phyloP scores from a whole-genome alignment of 2,113 vertebrate species.

The Gavia stellata region DNA sequence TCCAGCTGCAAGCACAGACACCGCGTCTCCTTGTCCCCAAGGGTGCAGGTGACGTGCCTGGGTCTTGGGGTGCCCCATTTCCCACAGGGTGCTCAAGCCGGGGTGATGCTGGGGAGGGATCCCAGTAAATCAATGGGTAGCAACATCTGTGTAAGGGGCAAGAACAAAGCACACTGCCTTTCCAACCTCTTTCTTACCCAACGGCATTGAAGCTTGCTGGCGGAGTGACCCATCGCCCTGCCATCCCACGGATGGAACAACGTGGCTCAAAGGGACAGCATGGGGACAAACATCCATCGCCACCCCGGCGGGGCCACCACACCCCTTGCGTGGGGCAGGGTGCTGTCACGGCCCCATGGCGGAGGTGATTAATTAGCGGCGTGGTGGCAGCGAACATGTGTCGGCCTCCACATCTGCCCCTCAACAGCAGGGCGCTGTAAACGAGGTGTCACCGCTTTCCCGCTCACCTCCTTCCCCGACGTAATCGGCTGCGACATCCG shows the following conservation, averaged over 20 bases:
- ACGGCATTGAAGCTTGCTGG: accelerated
- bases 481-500: constrained; percentile 68
- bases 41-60: not conserved
- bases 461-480: constrained; percentile 46
- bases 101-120: not conserved
- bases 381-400: not conserved
- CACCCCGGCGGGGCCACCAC: not conserved
- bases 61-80: accelerated
- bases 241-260: accelerated
- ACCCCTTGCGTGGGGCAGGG: not conserved
- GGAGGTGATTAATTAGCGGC: constrained; percentile 71
- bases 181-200: not conserved
- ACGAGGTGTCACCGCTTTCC: constrained; percentile 54
- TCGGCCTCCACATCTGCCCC: constrained; percentile 68
- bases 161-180: accelerated
- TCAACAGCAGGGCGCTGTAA: constrained; percentile 45
- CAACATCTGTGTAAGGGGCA: accelerated
- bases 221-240: accelerated
- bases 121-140: not conserved
- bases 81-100: accelerated
- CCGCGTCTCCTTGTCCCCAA: accelerated
- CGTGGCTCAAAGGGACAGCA: accelerated
- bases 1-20: not conserved
- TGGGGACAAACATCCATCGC: accelerated
- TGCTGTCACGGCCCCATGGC: not conserved